Base-by-base conservation (phyloP, 2,888 invertebrate species). In the Diplazon laetatorius region DNA sequence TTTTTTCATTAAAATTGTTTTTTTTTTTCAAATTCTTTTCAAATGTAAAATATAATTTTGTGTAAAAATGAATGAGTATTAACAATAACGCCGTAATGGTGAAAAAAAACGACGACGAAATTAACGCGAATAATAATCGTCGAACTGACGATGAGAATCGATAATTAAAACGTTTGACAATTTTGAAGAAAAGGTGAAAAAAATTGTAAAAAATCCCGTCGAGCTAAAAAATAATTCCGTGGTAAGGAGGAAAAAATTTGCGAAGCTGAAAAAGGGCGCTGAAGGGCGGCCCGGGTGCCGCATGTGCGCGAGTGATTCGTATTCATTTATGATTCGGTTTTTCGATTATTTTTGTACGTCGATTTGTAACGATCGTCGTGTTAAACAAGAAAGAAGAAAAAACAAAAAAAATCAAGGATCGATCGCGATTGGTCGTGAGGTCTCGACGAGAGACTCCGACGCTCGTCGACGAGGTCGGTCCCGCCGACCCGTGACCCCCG, bases 301-400 rank as follows among this genome's bases (percentile, higher is more conserved):
- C 86, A 83, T 87, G 87, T 87, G 87, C 84, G 89, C 88, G 89
- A 84, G 87, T 87, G 88, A 82, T 79, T 55, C 46, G 69, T 75
- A 46, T 65, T 70, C 63, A 35, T 57, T 62, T 20, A 18, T 10
- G 74, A 46, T 55, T 72, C 60, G 50, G 60, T 66, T 14, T 42
- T 14, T 74, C 52, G 55, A 10, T 59, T 57, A 62, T 55, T 62
- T 14, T 12, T 52, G n/a, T 42, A 9, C 8, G 30, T 22, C 65
- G 63, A 48, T 42, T 66, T 16, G 37, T 59, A n/a, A n/a, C 14
- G 48, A 68, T 69, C 22, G 10, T 35, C 16, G 42, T n/a, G n/a
- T n/a, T n/a, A n/a, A n/a, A n/a, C n/a, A n/a, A n/a, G n/a, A n/a
- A n/a, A n/a, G n/a, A n/a, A n/a, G n/a, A n/a, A n/a, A n/a, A n/a